phyloP scores from a whole-genome alignment of 2,113 vertebrate species.

The Scophthalmus maximus region DNA sequence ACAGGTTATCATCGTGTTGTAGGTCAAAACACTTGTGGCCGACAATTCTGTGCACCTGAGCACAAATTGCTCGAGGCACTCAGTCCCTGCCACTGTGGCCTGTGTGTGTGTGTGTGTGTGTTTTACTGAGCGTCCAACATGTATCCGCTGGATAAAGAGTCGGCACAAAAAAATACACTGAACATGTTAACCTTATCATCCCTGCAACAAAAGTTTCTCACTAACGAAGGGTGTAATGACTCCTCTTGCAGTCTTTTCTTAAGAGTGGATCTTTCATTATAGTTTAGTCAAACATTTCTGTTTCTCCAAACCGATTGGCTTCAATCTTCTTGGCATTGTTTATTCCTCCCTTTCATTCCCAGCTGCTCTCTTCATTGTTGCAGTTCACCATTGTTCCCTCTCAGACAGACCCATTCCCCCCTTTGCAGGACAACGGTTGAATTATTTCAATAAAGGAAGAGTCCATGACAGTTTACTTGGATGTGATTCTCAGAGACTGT shows the following conservation, averaged over 20 bases:
- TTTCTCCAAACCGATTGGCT: neutral
- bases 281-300: neutral
- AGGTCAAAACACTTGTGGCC: no score
- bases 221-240: neutral
- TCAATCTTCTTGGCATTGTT: neutral
- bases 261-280: neutral
- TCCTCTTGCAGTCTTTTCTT: no score
- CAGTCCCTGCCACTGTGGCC: no score
- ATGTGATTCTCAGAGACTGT: constrained; percentile 55
- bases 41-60: no score
- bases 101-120: no score
- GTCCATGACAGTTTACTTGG: constrained; percentile 32
- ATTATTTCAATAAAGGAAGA: constrained; percentile 37
- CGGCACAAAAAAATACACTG: no score
- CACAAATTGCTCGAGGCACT: no score
- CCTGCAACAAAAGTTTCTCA: neutral
- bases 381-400: neutral
- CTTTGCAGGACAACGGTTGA: constrained; percentile 45
- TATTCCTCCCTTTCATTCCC: neutral
- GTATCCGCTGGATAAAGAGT: no score
- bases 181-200: no score
- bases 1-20: no score
- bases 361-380: neutral
- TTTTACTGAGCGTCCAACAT: no score
- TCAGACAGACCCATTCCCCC: neutral